These are phyloP conservation scores for Apamea epomidion DNA, from an alignment of 2,888 invertebrate species.

Conservation along the genomic window DNA sequence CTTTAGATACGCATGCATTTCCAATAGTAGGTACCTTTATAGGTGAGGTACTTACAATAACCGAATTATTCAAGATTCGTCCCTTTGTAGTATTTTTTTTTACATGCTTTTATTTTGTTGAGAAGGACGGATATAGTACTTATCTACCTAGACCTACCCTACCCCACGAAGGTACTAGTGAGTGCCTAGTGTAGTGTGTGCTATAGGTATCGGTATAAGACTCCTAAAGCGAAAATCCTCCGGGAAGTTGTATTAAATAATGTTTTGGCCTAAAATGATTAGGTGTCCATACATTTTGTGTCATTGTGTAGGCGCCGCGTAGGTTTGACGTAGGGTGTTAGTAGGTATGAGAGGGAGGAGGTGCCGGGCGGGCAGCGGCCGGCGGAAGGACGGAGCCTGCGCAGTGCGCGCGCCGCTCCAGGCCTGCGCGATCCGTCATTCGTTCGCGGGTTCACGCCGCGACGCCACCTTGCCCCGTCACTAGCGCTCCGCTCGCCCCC, in stretches of 20 bases:
- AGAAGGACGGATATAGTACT: background rate
- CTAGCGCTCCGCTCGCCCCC: slow-evolving; percentile 60
- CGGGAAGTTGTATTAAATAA: background rate
- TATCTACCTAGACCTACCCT: background rate
- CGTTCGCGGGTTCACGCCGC: slow-evolving; percentile 85
- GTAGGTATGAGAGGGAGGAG: slow-evolving; percentile 77
- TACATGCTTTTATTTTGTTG: background rate
- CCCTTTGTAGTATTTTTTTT: background rate
- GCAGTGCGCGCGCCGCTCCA: slow-evolving; percentile 78
- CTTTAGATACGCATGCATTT: background rate
- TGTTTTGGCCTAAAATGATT: slow-evolving; percentile 13
- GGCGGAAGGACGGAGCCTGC: slow-evolving; percentile 76
- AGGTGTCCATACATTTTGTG: slow-evolving; percentile 32
- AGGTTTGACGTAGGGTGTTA: slow-evolving; percentile 77
- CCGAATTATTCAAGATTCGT: background rate
- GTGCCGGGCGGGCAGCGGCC: slow-evolving; percentile 68
- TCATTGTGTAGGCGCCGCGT: slow-evolving; percentile 59
- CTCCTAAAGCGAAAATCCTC: background rate
- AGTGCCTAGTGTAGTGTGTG: background rate
- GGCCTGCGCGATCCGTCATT: slow-evolving; percentile 86
- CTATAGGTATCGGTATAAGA: background rate
- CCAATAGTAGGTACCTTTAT: background rate
- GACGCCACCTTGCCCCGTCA: slow-evolving; percentile 76
- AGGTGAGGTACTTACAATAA: background rate
- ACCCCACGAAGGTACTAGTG: background rate